Evolutionary conservation across 2,797 vertebrate species (phyloP).

Genomic region (Xyrichtys novacula): DNA sequence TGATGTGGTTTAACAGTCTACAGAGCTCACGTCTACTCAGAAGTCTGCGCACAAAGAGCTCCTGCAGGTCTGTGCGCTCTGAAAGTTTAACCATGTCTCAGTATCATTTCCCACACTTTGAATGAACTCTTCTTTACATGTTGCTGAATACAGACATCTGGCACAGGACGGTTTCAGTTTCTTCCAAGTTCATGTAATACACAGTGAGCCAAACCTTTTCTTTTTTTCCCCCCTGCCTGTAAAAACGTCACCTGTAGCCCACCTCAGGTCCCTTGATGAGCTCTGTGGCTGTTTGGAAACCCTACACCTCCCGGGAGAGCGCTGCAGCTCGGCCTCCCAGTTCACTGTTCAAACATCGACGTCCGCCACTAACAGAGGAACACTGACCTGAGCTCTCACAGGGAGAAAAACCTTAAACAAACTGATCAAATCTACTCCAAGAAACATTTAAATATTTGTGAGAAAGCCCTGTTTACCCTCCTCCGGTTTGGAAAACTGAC

Average conservation of each 20-base stretch:
- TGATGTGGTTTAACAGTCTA: background rate
- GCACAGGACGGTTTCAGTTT: conserved; percentile 46
- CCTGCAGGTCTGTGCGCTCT: background rate
- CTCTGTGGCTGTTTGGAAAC: conserved; percentile 58
- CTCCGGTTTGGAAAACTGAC: conserved; percentile 38
- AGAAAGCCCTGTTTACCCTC: conserved; percentile 20
- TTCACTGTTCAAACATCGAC: conserved; percentile 30
- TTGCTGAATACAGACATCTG: conserved; percentile 55
- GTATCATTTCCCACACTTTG: conserved; percentile 54
- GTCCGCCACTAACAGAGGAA: conserved; percentile 9
- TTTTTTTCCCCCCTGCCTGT: conserved; percentile 28
- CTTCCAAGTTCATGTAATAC: conserved; percentile 24
- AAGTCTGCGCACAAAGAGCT: background rate
- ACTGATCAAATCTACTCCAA: conserved; percentile 30
- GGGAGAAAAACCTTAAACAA: conserved; percentile 29
- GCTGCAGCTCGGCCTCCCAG: conserved; percentile 9
- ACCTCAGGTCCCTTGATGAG: conserved; percentile 30
- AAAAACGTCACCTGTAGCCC: conserved; percentile 60
- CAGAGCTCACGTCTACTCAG: no score
- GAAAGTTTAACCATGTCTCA: background rate
- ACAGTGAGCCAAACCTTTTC: conserved; percentile 10
- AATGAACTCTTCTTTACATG: conserved; percentile 50
- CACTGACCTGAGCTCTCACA: conserved; percentile 10
- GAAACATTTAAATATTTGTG: conserved; percentile 45
- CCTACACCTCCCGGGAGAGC: conserved; percentile 32